These are phyloP conservation scores for Macrosteles quadrilineatus DNA, from an alignment of 1,140 invertebrate species.

Conservation along the genomic window DNA sequence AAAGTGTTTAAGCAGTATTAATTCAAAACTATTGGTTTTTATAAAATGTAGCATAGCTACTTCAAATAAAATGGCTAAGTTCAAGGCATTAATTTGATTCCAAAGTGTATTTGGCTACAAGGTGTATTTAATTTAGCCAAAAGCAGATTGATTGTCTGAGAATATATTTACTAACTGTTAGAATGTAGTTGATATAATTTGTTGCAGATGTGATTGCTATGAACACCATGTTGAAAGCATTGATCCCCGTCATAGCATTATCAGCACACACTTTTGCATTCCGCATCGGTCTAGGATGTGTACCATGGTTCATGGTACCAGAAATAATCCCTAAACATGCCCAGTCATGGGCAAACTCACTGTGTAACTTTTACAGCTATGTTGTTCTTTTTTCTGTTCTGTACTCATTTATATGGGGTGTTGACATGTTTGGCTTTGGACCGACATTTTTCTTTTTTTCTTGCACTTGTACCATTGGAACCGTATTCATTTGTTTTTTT, in stretches of 20 bases:
- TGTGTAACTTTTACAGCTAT: conserved; percentile 55
- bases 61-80: too few species aligned
- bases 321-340: conserved; percentile 68
- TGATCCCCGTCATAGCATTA: conserved; percentile 51
- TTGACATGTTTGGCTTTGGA: conserved; percentile 62
- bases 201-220: conserved; percentile 1
- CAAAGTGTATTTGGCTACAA: too few species aligned
- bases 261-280: conserved; percentile 53
- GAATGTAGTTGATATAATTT: background rate
- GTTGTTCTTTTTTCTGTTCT: conserved; percentile 57
- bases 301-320: conserved; percentile 70
- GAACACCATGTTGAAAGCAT: background rate
- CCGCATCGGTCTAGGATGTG: conserved; percentile 67
- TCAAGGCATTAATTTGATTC: too few species aligned
- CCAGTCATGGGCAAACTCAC: conserved; percentile 57
- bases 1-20: too few species aligned
- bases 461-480: conserved; percentile 67
- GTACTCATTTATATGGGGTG: conserved; percentile 50
- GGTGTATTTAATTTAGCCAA: too few species aligned
- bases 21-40: too few species aligned
- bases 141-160: too few species aligned
- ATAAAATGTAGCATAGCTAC: too few species aligned
- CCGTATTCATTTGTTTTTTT: conserved; percentile 69
- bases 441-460: conserved; percentile 83
- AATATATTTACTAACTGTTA: too few species aligned